Percentiles rank a stretch among this genome's conserved stretches.
phyloP scores from a whole-genome alignment of 2,797 vertebrate species.

The Emydoidea blandingii region DNA sequence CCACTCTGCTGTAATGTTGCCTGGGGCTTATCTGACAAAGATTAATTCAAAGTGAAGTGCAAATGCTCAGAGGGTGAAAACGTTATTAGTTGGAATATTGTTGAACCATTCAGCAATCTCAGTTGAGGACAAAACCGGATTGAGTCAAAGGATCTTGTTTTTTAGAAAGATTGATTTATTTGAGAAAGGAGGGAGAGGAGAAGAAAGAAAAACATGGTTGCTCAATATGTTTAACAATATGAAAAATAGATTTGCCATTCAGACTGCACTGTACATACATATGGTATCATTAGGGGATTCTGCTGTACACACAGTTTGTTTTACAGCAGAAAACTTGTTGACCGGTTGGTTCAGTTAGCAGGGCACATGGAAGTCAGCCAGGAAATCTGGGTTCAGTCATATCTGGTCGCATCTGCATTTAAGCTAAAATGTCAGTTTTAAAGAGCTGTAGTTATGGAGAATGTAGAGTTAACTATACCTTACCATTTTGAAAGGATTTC shows the following conservation, averaged over 20 bases:
- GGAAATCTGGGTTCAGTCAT: neutral
- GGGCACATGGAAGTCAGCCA: neutral
- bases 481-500: neutral
- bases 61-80: neutral
- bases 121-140: neutral
- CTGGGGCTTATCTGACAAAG: constrained; percentile 27
- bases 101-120: neutral
- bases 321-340: neutral
- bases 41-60: constrained; percentile 24
- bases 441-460: neutral
- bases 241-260: neutral
- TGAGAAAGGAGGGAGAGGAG: neutral
- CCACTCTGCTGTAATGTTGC: neutral
- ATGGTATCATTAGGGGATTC: neutral
- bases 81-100: constrained; percentile 9
- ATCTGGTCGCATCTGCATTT: neutral
- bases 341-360: neutral
- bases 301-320: accelerated
- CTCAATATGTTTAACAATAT: neutral
- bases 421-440: neutral
- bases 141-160: neutral
- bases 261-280: neutral
- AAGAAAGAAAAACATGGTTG: neutral
- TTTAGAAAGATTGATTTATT: neutral
- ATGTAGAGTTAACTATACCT: neutral